Base-by-base conservation (phyloP, 2,797 vertebrate genomes). In the Podarcis lilfordi region DNA sequence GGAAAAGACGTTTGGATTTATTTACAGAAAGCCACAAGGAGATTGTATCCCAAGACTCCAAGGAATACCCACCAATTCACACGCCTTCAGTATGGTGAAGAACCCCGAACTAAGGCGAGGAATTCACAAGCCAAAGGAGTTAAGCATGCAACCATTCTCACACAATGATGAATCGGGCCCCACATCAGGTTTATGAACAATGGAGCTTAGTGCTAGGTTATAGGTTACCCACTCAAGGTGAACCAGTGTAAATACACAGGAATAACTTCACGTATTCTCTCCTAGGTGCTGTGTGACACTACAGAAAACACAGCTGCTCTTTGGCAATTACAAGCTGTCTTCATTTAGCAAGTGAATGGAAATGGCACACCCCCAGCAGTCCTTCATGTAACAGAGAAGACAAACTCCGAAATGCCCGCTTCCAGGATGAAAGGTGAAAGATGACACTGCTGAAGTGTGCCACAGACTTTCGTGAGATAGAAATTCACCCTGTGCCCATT, bases 1-100 rank as follows among this genome's bases (percentile, higher is more conserved):
- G 8, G 92, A 86, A 91, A 91, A 82, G 85, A 77, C 5, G 82
- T 88, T 92, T 89, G 90, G 90, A 88, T 95, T 95, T 92, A 89
- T 87, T 92, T 92, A 95, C 90, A 93, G 93, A 93, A 91, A 92
- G 27, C 88, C 59, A 87, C 8, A 78, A 91, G 91, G 88, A 88
- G 88, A 80, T 86, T 94, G 88, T 89, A 89, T 91, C 92, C 91
- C 79, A 88, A 88, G 82, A 85, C 90, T 90, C 93, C 59, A 86
- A 90, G 95, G 93, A 92, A 94, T 91, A 93, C 75, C 85, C 87
- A 92, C 89, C 86, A 90, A 86, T 83, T 77, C 80, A 90, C 85
- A 90, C 90, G 85, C 29, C 89, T 89, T 85, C 29, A 40, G 43
- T 89, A 86, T 92, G 89, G 87, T 85, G 90, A 84, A 94, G 66